Evolutionary conservation across 2,797 vertebrate genomes (phyloP), one percentile per base, ranked within the genome.

Genomic region (Naso thynnoides): DNA sequence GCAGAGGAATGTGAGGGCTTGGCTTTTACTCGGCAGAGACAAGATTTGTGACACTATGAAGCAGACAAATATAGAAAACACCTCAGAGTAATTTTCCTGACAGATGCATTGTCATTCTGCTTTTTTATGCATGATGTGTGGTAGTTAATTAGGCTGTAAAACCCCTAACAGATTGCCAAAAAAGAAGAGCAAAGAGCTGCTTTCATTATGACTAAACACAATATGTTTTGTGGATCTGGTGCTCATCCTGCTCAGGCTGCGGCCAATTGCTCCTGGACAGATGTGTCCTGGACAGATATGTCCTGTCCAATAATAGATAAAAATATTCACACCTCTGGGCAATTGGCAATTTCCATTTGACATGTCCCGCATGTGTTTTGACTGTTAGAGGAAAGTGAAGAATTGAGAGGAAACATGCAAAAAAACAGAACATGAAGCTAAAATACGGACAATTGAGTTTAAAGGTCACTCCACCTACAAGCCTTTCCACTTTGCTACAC

Each of bases 1-100:
- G 49, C 49, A 3, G 31, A 87, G 78, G 87, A 90, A 91, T 91
- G 83, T 5, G 4, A 76, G 64, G 76, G 79, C 72, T 79, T 63
- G 83, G 86, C 85, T 76, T 68, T 44, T 2, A 55, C 56, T 84
- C 84, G 84, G 76, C 80, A 78, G 83, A 77, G 86, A 88, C 79
- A 83, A 70, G 56, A 58, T 60, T 48, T 60, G 44, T 49, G 64
- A 65, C 86, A 85, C 61, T 38, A 48, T 66, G 53, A 39, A 54
- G 64, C 33, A 2, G 15, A 66, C 23, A 4, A 48, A 76, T 55
- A 41, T 8, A 49, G 44, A 54, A 73, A 44, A 60, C 38, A 31
- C 26, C 48, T 60, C 24, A 21, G 8, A 13, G 10, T 52, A 0
- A 45, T 57, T 55, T 39, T 31, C 21, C 21, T 55, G 68, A 71